These are phyloP conservation scores for Phaetusa simplex DNA, from an alignment of 2,113 vertebrate genomes.

Conservation along the genomic window DNA sequence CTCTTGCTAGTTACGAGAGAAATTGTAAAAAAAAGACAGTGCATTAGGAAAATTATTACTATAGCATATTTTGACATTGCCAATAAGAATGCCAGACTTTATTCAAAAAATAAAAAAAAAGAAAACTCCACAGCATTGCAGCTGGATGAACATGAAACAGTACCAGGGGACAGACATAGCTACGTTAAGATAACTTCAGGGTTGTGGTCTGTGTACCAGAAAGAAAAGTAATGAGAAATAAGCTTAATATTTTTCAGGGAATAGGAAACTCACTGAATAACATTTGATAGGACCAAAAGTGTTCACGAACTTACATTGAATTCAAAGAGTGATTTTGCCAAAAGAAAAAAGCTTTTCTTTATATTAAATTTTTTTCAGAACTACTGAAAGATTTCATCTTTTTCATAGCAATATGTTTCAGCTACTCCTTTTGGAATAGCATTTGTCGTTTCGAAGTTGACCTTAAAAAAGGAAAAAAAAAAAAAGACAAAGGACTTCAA, in stretches of 20 bases:
- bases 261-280: background rate
- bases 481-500: background rate
- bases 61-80: background rate
- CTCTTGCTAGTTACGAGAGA: background rate
- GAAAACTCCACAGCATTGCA: background rate
- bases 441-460: background rate
- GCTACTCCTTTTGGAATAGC: background rate
- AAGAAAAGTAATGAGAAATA: background rate
- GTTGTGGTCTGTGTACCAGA: background rate
- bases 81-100: background rate
- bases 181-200: background rate
- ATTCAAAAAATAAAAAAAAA: background rate
- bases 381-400: background rate
- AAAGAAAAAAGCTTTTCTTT: background rate
- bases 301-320: background rate
- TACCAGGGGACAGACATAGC: background rate
- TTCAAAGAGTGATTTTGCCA: background rate
- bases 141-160: background rate
- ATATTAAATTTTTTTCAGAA: background rate
- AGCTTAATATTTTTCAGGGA: background rate
- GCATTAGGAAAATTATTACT: background rate
- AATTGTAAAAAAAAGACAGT: background rate
- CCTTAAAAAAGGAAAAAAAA: background rate
- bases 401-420: background rate
- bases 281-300: background rate